Evolutionary conservation across 2,113 vertebrate genomes (phyloP).

Genomic region (Otis tarda): DNA sequence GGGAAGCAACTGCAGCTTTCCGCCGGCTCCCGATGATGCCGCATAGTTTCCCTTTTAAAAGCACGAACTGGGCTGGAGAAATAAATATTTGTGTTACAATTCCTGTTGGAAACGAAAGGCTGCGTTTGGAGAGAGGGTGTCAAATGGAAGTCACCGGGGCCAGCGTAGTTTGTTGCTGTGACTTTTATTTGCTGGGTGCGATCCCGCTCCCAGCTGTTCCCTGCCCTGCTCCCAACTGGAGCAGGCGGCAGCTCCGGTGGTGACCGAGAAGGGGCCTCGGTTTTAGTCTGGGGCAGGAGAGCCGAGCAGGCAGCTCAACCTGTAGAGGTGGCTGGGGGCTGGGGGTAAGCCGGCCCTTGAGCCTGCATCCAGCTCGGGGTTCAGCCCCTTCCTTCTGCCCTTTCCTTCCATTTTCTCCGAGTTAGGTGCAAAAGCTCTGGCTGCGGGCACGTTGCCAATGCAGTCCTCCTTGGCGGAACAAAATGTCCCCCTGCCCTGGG

Average conservation of each 20-base stretch:
- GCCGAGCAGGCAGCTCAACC: neutral
- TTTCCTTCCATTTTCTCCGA: conserved; percentile 35
- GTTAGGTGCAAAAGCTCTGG: conserved; percentile 1
- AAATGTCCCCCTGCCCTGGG: neutral
- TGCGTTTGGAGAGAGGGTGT: conserved; percentile 39
- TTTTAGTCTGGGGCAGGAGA: neutral
- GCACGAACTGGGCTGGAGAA: neutral
- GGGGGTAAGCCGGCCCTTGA: neutral
- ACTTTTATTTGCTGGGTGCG: neutral
- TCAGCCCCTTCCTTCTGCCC: neutral
- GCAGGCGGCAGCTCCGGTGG: neutral
- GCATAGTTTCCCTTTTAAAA: conserved; percentile 40
- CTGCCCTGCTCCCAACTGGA: neutral
- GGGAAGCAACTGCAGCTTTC: neutral
- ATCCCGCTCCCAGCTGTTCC: neutral
- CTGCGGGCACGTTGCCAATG: neutral
- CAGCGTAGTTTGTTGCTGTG: neutral
- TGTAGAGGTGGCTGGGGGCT: neutral
- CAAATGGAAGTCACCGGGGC: neutral
- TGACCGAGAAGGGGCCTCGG: neutral
- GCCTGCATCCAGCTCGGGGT: neutral
- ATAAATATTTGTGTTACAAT: conserved; percentile 40
- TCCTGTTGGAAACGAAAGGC: neutral
- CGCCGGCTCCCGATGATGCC: neutral
- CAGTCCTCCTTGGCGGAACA: conserved; percentile 4